Evolutionary conservation across 2,113 vertebrate species (phyloP).

Genomic region (Trematomus loennbergii): DNA sequence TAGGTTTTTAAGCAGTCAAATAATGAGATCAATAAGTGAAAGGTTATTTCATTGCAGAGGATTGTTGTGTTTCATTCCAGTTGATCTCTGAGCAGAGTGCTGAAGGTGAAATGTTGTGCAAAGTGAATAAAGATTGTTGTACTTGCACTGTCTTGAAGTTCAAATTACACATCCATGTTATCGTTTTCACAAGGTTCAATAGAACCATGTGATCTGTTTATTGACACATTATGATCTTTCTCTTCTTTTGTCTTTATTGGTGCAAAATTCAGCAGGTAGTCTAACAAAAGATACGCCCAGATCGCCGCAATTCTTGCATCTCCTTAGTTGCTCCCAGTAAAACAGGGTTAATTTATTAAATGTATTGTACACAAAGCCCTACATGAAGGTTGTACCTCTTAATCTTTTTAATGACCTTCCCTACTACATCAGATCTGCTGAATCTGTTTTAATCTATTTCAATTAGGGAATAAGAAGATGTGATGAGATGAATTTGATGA

Average conservation of each 20-base stretch:
- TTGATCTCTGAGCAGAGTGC: background rate
- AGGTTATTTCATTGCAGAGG: conserved; percentile 16
- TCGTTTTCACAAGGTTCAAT: background rate
- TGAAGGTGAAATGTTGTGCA: conserved; percentile 1
- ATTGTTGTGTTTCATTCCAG: conserved; percentile 28
- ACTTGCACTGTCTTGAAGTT: background rate
- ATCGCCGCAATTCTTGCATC: too few species aligned
- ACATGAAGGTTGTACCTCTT: too few species aligned
- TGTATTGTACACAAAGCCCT: too few species aligned
- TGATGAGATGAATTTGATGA: background rate
- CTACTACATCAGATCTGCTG: too few species aligned
- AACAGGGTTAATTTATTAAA: too few species aligned
- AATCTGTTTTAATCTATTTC: too few species aligned
- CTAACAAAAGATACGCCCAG: too few species aligned
- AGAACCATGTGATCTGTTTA: background rate
- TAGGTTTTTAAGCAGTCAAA: conserved; percentile 23
- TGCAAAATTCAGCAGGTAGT: too few species aligned
- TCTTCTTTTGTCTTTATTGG: background rate
- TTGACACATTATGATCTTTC: background rate
- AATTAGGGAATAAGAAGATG: background rate
- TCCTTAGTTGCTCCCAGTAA: too few species aligned
- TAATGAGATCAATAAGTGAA: conserved; percentile 12
- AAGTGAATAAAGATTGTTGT: conserved; percentile 65
- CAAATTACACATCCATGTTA: background rate
- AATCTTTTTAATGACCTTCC: too few species aligned